Base-by-base conservation (phyloP, 2,113 vertebrate species). In the Silurus glanis region DNA sequence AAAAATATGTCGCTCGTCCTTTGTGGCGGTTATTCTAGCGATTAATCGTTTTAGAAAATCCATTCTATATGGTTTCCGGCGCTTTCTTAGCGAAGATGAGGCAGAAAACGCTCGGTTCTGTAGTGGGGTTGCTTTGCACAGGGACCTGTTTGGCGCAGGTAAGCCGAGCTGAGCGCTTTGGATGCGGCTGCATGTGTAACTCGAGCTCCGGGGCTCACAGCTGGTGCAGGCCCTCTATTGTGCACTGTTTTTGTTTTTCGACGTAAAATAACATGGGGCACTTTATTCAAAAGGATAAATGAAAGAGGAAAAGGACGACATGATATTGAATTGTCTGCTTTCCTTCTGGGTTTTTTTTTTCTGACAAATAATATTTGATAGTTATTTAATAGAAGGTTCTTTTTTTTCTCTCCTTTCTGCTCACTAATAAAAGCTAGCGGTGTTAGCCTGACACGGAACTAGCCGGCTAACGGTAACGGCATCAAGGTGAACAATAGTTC, bases 71-170 rank as follows among this genome's bases (percentile, higher is more conserved):
- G 93, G 76, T 94, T 93, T 82, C 89, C 82, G 87, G 90, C 76
- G 91, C 61, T 87, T 88, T 72, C 19, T 82, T 91, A 89, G 91
- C 91, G 89, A 92, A 91, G 91, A 95, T 96, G 95, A 91, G 91
- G 80, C 94, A 93, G 91, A 95, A 93, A 94, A 90, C 92, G 84
- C 91, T 95, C 94, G 93, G 94, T 93, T 93, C 93, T 91, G 88
- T 95, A 92, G 92, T 94, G 92, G 94, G 91, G 89, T 91, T 95
- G 82, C 94, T 96, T 86, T 95, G 91, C 90, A 92, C 94, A 74
- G 94, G 93, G 93, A 89, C 93, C 53, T 93, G 92, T 92, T 88
- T 95, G 88, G 94, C 93, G 90, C 93, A 96, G 95, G 95, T 96
- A 94, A 95, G 94, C 89, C 88, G 66, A 51, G 62, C 75, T 61